These are phyloP conservation scores for Harpalus rufipes DNA, from an alignment of 2,888 invertebrate genomes.

Conservation along the genomic window DNA sequence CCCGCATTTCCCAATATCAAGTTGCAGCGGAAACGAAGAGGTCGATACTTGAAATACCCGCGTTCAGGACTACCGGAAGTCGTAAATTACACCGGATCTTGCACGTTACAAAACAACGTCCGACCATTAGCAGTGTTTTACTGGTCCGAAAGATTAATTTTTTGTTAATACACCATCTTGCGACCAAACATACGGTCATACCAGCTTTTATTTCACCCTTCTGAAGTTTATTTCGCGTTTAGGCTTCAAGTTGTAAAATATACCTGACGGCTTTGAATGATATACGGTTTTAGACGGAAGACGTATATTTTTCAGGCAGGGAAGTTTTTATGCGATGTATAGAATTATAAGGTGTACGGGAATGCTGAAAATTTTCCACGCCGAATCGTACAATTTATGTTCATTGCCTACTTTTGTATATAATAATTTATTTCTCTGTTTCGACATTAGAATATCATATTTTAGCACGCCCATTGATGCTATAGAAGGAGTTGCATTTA, in stretches of 20 bases:
- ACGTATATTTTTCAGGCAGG: background rate
- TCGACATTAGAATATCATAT: too few relatives aligned
- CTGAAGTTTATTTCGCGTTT: constrained; percentile 41
- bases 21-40: constrained; percentile 27
- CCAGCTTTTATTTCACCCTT: constrained; percentile 18
- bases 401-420: constrained; percentile 6
- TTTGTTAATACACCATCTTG: constrained; percentile 22
- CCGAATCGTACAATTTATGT: constrained; percentile 7
- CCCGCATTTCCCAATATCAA: constrained; percentile 43
- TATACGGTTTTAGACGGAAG: background rate
- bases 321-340: constrained; percentile 27
- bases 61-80: constrained; percentile 44
- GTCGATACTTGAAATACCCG: constrained; percentile 57
- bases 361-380: constrained; percentile 22
- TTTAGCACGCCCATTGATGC: too few relatives aligned
- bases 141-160: constrained; percentile 30
- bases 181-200: constrained; percentile 16
- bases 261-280: constrained; percentile 42
- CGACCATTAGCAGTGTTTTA: constrained; percentile 56
- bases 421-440: constrained; percentile 9
- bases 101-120: constrained; percentile 57
- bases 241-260: constrained; percentile 41
- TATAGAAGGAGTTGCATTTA: background rate
- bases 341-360: constrained; percentile 23
- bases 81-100: constrained; percentile 56